Evolutionary conservation across 2,797 vertebrate genomes (phyloP), one percentile per base, ranked within the genome.

Genomic region (Arremon aurantiirostris): DNA sequence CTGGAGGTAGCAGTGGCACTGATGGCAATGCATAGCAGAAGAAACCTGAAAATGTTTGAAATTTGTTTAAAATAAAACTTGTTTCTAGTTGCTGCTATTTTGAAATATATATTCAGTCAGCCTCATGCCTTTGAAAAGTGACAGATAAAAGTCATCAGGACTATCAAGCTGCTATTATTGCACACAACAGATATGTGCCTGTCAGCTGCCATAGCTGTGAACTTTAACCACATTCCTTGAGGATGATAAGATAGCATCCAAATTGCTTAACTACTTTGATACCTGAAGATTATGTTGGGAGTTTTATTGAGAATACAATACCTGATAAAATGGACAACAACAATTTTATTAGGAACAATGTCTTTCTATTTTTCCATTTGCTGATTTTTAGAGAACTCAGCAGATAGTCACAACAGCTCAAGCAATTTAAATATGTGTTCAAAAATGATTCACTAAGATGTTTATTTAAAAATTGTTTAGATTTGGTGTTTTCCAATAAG

Each of bases 61-160:
- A 86, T 94, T 86, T 92, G 10, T 80, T 91, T 90, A 55, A 94
- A 94, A 80, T 59, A 37, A 82, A 73, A 34, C 50, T 92, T 78
- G 70, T 78, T 85, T 89, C 49, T 88, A 78, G 76, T 94, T 95
- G 39, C 10, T 73, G 23, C 8, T 80, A 66, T 76, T 81, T 49
- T 32, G 12, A 80, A 95, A 94, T 89, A 52, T 3, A 75, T 93
- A 92, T 90, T 90, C 78, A 79, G 28, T 69, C 55, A 93, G 42
- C 6, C 57, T 93, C 55, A 72, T 18, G 46, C 24, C 66, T 63
- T 63, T 47, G 63, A 89, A 93, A 96, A 91, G 11, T 86, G 60
- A 80, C 50, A 93, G 86, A 52, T 90, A 96, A 79, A 80, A 81
- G 77, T 89, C 72, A 63, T 41, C 7, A 44, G 37, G 22, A 49